A percentile compares a stretch with the other conserved stretches of the same genome.
These are phyloP conservation scores for Yoshiicerus persimilis DNA, from an alignment of 1,140 invertebrate genomes.

Conservation along the genomic window DNA sequence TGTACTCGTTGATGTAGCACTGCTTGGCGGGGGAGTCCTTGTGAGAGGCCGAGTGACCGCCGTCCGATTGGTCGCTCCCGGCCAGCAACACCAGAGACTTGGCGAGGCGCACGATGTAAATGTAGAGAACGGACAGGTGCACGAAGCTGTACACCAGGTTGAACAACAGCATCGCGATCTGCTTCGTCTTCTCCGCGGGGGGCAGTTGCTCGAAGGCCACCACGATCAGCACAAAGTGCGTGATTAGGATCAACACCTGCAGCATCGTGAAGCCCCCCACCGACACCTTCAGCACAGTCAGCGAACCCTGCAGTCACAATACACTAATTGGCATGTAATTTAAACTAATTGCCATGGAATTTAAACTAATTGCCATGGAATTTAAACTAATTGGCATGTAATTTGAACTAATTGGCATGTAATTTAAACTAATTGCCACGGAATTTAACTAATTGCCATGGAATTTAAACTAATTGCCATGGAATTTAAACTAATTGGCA, in stretches of 20 bases:
- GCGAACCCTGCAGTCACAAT: neutral
- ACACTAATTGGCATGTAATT: neutral
- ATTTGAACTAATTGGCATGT: too few relatives aligned
- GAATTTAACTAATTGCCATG: too few relatives aligned
- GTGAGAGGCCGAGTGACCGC: neutral
- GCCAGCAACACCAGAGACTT: neutral
- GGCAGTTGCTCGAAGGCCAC: constrained; percentile 20
- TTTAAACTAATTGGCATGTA: too few relatives aligned
- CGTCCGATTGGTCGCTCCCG: neutral
- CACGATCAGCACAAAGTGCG: constrained; percentile 19
- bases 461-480: too few relatives aligned
- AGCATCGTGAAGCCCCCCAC: constrained; percentile 36
- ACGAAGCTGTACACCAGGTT: constrained; percentile 27
- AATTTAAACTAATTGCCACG: too few relatives aligned
- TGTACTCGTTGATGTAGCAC: neutral
- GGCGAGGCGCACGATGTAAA: constrained; percentile 27
- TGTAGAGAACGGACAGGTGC: constrained; percentile 17
- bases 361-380: too few relatives aligned
- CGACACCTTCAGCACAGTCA: constrained; percentile 18
- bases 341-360: too few relatives aligned
- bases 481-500: too few relatives aligned
- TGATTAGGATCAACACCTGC: constrained; percentile 23
- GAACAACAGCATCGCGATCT: constrained; percentile 16
- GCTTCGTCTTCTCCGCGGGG: neutral
- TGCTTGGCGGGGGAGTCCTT: neutral